Conservation (phyloP, 1,140 invertebrate genomes). For the Trinorchestia longiramus region DNA sequence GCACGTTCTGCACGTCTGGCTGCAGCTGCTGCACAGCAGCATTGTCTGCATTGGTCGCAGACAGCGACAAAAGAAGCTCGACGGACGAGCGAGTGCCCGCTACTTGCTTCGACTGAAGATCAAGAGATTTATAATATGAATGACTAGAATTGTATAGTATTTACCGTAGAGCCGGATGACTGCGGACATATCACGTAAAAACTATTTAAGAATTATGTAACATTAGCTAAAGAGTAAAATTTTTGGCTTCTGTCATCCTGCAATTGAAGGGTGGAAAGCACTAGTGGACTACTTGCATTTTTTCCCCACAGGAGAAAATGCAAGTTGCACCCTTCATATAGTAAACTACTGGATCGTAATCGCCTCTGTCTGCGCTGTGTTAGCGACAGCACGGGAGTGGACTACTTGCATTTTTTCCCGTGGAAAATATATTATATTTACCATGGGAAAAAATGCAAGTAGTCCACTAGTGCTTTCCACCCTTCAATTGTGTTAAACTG, state of each 20-base stretch:
- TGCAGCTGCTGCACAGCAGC: conserved; percentile 77
- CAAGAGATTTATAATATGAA: neutral
- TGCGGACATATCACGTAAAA: neutral
- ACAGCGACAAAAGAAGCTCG: conserved; percentile 84
- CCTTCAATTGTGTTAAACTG: too few species aligned
- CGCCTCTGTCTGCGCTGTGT: too few species aligned
- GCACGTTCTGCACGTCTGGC: conserved; percentile 64
- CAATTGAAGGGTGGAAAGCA: too few species aligned
- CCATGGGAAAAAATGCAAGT: too few species aligned
- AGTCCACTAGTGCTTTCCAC: too few species aligned
- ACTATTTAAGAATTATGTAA: neutral
- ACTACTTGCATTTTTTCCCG: too few species aligned
- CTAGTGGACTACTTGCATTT: too few species aligned
- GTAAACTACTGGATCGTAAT: too few species aligned
- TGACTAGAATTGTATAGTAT: neutral
- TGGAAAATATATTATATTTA: too few species aligned
- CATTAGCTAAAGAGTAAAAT: neutral
- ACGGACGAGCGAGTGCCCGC: conserved; percentile 80
- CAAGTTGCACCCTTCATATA: too few species aligned
- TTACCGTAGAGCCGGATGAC: neutral
- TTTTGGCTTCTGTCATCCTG: neutral
- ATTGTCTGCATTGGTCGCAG: conserved; percentile 77
- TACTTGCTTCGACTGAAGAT: conserved; percentile 75
- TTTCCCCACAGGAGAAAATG: too few species aligned
- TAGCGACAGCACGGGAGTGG: too few species aligned